Conservation (phyloP, 2,888 invertebrate genomes). For the Syrphus vitripennis region DNA sequence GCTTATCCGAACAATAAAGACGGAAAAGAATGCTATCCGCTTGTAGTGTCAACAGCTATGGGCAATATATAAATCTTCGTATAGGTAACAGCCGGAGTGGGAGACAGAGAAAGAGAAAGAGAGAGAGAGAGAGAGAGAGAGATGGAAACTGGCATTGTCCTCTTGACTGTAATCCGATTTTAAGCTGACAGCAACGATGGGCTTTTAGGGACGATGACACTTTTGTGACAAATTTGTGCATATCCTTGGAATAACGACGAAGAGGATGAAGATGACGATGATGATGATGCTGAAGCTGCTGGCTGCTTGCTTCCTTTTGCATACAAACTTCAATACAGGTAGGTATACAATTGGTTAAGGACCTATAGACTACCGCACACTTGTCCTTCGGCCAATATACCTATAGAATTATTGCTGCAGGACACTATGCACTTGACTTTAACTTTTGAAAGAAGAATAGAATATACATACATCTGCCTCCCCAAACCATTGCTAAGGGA, state of each 20-base stretch:
- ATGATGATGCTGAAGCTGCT: neutral
- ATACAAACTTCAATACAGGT: constrained; percentile 4
- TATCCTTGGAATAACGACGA: constrained; percentile 67
- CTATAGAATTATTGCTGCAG: neutral
- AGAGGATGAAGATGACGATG: neutral
- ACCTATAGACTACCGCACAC: neutral
- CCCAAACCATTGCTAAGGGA: neutral
- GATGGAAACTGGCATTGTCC: constrained; percentile 42
- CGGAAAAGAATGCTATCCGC: constrained; percentile 69
- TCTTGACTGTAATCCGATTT: constrained; percentile 68
- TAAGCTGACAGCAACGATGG: constrained; percentile 71
- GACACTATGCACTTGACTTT: constrained; percentile 43
- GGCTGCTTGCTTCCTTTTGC: neutral
- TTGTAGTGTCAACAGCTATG: constrained; percentile 65
- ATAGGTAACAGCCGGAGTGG: neutral
- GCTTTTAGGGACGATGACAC: constrained; percentile 70
- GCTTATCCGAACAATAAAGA: constrained; percentile 71
- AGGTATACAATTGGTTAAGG: neutral
- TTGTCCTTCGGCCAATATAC: constrained; percentile 29
- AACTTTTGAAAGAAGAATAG: constrained; percentile 25
- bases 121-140: too few species aligned
- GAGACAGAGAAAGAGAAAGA: neutral
- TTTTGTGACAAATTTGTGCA: constrained; percentile 71
- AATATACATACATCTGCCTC: neutral
- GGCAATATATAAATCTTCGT: constrained; percentile 29